Evolutionary conservation across 2,888 invertebrate genomes (phyloP), one percentile per base, ranked within the genome.

Genomic region (Parnassius smintheus): DNA sequence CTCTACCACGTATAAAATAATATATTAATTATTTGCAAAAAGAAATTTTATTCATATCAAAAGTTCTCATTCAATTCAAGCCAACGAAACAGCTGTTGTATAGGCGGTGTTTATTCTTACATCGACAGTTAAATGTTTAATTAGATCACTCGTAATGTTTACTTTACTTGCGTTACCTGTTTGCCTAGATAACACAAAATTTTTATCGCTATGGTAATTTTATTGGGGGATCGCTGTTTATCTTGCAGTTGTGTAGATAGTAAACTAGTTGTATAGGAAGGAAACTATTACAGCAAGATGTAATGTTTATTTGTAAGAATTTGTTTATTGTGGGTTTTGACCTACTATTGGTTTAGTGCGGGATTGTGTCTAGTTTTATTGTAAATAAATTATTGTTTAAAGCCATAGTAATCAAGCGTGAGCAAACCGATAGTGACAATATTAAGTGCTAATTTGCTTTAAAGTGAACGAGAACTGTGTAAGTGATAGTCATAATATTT

Each of bases 41-140:
- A 25, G 3, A 3, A 25, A 35, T 25, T 2, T 3, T 25, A 25
- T 4, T 35, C 35, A 35, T 35, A 4, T 35, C 35, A 35, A 35
- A 35, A 35, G 7, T 35, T 35, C 35, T 7, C 4, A 35, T 35
- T 35, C 35, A 35, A 35, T 35, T 35, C 35, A 35, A 35, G 25
- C 0, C 13, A 44, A 45, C 22, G 25, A 35, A 59, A 73, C 79
- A 82, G 76, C 78, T 78, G 79, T 74, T 70, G 64, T 12, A 59
- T 68, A 69, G 71, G 77, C 77, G 77, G 75, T 77, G 77, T 70
- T 74, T 77, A 77, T 81, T 81, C 79, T 77, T 71, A 71, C 68
- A 72, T 68, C 58, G 60, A 69, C 70, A 66, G 63, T 75, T 49
- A 76, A 77, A 77, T 75, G 71, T 51, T 64, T 77, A 78, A 81